Evolutionary conservation across 1,140 invertebrate genomes (phyloP).

Genomic region (Mactra quadrangularis): DNA sequence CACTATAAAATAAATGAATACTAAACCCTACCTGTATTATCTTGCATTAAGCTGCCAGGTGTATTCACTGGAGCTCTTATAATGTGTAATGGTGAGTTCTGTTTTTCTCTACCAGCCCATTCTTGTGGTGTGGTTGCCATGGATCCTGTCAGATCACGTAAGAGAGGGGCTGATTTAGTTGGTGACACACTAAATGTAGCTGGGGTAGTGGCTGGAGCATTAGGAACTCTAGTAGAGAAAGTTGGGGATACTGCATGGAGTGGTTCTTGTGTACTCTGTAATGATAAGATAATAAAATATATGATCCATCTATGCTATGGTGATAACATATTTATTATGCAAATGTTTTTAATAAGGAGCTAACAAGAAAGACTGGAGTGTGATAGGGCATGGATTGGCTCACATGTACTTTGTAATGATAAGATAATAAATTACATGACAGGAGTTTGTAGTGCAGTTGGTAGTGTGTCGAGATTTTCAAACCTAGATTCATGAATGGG

Average conservation of each 20-base stretch:
- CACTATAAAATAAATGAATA: too few species aligned
- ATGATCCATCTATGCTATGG: too few species aligned
- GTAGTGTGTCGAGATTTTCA: too few species aligned
- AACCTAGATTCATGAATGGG: too few species aligned
- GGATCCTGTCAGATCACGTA: constrained; percentile 30
- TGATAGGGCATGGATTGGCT: too few species aligned
- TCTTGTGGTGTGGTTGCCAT: constrained; percentile 23
- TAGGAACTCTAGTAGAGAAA: constrained; percentile 67
- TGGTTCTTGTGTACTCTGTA: constrained; percentile 34
- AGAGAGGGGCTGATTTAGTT: constrained; percentile 33
- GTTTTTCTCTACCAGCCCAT: constrained; percentile 37
- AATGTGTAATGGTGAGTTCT: constrained; percentile 62
- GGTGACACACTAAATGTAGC: constrained; percentile 61
- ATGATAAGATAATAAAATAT: too few species aligned
- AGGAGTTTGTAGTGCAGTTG: too few species aligned
- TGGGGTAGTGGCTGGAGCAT: constrained; percentile 71
- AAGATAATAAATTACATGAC: too few species aligned
- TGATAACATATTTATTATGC: too few species aligned
- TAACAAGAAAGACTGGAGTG: too few species aligned
- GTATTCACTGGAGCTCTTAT: constrained; percentile 68
- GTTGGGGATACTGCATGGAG: constrained; percentile 69
- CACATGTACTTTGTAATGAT: too few species aligned
- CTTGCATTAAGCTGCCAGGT: constrained; percentile 61
- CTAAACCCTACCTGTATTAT: constrained; percentile 63
- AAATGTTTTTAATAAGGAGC: too few species aligned